A percentile compares a stretch with the other conserved stretches of the same genome.
Conservation (phyloP, 2,888 invertebrate species). For the Meganola albula region DNA sequence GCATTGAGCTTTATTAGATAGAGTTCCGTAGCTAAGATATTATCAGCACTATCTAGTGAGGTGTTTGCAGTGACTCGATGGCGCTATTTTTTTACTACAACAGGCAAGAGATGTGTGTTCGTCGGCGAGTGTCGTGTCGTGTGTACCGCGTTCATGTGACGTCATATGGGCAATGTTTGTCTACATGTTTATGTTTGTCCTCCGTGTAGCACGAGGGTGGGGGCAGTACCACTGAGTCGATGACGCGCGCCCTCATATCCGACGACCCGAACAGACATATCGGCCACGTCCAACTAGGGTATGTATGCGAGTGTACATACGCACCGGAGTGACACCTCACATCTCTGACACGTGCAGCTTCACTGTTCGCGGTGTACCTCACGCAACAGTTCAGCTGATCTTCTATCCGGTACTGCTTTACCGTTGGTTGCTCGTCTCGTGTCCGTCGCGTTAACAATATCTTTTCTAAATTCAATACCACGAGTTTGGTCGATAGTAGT, state of each 20-base stretch:
- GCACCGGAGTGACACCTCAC: constrained; percentile 46
- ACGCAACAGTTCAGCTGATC: constrained; percentile 26
- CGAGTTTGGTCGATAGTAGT: no score
- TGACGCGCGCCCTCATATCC: constrained; percentile 96
- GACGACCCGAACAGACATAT: constrained; percentile 94
- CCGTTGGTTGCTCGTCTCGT: constrained; percentile 33
- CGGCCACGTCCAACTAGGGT: constrained; percentile 97
- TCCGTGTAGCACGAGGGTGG: constrained; percentile 91
- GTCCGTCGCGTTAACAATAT: constrained; percentile 20
- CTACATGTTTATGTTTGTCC: constrained; percentile 80
- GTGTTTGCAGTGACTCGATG: constrained; percentile 49
- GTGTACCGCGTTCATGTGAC: constrained; percentile 45
- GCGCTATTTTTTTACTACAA: constrained; percentile 77
- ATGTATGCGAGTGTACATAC: constrained; percentile 82
- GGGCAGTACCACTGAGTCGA: constrained; percentile 94
- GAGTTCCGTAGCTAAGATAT: constrained; percentile 43
- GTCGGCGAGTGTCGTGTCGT: constrained; percentile 32
- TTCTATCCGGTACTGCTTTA: constrained; percentile 19
- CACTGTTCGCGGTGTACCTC: constrained; percentile 17
- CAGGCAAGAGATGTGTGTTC: constrained; percentile 50
- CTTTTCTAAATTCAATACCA: constrained; percentile 12
- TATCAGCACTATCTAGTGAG: constrained; percentile 36
- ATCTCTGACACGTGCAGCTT: constrained; percentile 18
- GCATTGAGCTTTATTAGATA: constrained; percentile 45
- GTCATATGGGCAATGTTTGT: constrained; percentile 60